Conservation (phyloP, 2,888 invertebrate species). For the Synanthedon tipuliformis region DNA sequence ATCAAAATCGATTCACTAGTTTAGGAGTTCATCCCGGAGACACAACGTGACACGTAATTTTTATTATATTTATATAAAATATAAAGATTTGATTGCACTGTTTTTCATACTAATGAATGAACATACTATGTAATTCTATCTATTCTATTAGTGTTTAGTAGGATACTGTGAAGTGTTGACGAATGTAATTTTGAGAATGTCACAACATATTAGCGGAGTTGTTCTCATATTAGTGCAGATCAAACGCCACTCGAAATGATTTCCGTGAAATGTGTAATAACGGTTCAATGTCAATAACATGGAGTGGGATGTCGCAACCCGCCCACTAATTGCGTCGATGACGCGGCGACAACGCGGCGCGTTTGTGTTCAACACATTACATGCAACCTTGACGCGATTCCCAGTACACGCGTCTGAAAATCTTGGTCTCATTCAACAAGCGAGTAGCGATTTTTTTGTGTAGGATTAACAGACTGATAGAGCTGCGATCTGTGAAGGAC, state of each 20-base stretch:
- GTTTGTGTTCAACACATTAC: slow-evolving; percentile 52
- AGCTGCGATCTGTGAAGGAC: too few relatives aligned
- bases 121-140: too few relatives aligned
- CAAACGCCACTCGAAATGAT: slow-evolving; percentile 23
- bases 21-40: too few relatives aligned
- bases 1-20: too few relatives aligned
- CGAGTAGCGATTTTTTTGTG: too few relatives aligned
- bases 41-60: too few relatives aligned
- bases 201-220: slow-evolving; percentile 11
- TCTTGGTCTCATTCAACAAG: too few relatives aligned
- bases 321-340: slow-evolving; percentile 52
- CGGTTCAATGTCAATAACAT: slow-evolving; percentile 64
- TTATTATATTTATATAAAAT: too few relatives aligned
- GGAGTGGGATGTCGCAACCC: slow-evolving; percentile 36
- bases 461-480: too few relatives aligned
- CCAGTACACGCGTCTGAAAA: slow-evolving; percentile 19
- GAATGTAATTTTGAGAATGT: not conserved
- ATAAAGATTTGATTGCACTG: too few relatives aligned
- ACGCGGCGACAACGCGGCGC: slow-evolving; percentile 34
- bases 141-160: too few relatives aligned
- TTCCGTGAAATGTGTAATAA: slow-evolving; percentile 62
- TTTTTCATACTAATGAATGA: too few relatives aligned
- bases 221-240: slow-evolving; percentile 16
- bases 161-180: not conserved
- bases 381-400: slow-evolving; percentile 53